phyloP scores from a whole-genome alignment of 2,797 vertebrate species.

The Forpus xanthops region DNA sequence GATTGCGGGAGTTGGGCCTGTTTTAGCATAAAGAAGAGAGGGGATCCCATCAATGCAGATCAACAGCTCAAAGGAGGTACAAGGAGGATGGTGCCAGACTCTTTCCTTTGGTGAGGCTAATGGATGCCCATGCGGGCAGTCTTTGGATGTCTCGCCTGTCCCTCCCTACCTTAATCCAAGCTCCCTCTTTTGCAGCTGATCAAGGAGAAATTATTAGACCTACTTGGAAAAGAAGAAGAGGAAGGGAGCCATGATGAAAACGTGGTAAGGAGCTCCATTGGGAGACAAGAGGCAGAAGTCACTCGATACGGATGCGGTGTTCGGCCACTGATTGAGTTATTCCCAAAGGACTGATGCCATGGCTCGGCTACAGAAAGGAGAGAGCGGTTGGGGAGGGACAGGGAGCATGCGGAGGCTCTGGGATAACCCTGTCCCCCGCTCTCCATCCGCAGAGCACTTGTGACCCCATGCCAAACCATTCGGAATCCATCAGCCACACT shows the following conservation, averaged over 20 bases:
- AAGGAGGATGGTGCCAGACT: not conserved
- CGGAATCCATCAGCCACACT: constrained; percentile 96
- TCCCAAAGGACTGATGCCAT: not conserved
- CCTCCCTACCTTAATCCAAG: not conserved
- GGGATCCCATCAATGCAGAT: not conserved
- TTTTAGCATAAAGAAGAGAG: not conserved
- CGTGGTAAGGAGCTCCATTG: constrained; percentile 80
- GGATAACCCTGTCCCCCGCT: not conserved
- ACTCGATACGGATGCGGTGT: accelerated
- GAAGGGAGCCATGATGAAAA: constrained; percentile 94
- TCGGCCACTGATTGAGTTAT: not conserved
- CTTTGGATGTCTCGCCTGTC: not conserved
- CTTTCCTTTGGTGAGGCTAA: not conserved
- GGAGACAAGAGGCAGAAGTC: not conserved
- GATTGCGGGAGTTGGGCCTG: not conserved
- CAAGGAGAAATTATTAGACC: constrained; percentile 91
- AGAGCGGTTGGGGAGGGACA: not conserved
- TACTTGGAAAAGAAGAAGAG: constrained; percentile 93
- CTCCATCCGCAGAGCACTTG: constrained; percentile 86
- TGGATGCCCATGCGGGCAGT: not conserved
- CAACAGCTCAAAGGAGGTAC: not conserved
- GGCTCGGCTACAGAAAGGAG: not conserved
- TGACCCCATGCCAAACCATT: constrained; percentile 92
- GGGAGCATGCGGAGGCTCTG: accelerated
- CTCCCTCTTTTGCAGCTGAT: constrained; percentile 83